These are phyloP conservation scores for Embidobia sp. DNA, from an alignment of 2,888 invertebrate genomes.

Conservation along the genomic window DNA sequence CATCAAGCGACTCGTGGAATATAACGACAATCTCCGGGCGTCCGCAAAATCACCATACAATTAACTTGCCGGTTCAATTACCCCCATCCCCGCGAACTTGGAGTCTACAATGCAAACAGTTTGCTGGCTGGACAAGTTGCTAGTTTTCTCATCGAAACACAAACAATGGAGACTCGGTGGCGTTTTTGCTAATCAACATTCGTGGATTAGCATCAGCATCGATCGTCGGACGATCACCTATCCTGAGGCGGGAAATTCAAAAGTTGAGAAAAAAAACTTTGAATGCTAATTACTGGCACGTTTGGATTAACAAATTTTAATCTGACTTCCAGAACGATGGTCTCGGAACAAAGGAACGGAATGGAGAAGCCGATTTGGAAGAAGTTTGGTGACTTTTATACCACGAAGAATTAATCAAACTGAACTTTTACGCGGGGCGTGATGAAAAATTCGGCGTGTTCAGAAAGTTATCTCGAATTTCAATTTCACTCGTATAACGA, in stretches of 20 bases:
- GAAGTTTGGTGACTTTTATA: not conserved
- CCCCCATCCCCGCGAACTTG: not conserved
- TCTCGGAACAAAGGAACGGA: too few species aligned
- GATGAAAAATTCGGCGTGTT: conserved; percentile 15
- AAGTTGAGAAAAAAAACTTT: too few species aligned
- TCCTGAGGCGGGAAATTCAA: too few species aligned
- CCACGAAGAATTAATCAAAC: too few species aligned
- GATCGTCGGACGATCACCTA: conserved; percentile 2
- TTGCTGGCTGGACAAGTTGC: conserved; percentile 13
- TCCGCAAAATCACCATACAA: conserved; percentile 41
- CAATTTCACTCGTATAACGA: conserved; percentile 32
- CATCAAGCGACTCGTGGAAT: conserved; percentile 15
- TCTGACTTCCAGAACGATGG: too few species aligned
- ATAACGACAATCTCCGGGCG: conserved; percentile 24
- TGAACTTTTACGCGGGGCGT: too few species aligned
- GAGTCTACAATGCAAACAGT: conserved; percentile 16
- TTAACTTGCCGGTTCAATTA: conserved; percentile 41
- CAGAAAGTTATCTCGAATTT: conserved; percentile 34
- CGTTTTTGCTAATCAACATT: conserved; percentile 48
- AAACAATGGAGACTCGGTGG: conserved; percentile 37
- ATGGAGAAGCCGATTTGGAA: too few species aligned
- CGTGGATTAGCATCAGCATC: conserved; percentile 38
- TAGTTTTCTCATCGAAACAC: conserved; percentile 48
- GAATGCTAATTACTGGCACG: too few species aligned
- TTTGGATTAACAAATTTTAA: too few species aligned